Base-by-base conservation (phyloP, 1,140 invertebrate species). In the Brachionus calyciflorus region DNA sequence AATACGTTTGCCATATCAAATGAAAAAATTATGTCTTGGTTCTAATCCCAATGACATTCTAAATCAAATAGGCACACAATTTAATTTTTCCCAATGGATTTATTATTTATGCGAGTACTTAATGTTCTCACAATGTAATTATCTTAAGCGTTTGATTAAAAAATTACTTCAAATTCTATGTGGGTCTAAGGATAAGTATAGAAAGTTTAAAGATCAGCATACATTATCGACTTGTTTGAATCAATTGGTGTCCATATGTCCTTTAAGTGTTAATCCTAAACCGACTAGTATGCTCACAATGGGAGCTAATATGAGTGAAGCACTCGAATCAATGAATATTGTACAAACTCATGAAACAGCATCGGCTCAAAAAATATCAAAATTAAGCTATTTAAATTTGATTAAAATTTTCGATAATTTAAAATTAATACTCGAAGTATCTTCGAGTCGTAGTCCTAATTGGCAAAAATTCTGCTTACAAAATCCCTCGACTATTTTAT, bases 171-270 rank as follows among this genome's bases (percentile, higher is more conserved):
- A 97, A 63, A 92, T 93, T 79, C 91, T 97, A 76, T 96, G 94
- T 83, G 94, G 93, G 19, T 95, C 91, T 41, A 96, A 96, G 81
- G 94, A 98, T 79, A 93, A 93, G 77, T 98, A 98, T 84, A 88
- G 94, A 19, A 92, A 95, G 82, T 84, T 96, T 46, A 88, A 94
- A 41, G 95, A 98, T 87, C 88, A 96, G 9, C 93, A 98, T 85
- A 91, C 93, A 5, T 80, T 87, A 44, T 83, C 85, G 53, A 82
- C 81, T 19, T 82, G 87, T 79, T 80, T 87, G 65, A 79, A 81
- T n/a, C 80, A 83, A 49, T 84, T 88, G 33, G 82, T 80, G 21
- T 79, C 81, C 19, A 80, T 86, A 17, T 86, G 85, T 28, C 33
- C 46, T 21, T 49, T 73, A 0, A 26, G 21, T 28, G 12, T 51